Percentiles rank a stretch among this genome's conserved stretches.
Evolutionary conservation across 2,113 vertebrate genomes (phyloP).

Genomic region (Eclectus roratus): DNA sequence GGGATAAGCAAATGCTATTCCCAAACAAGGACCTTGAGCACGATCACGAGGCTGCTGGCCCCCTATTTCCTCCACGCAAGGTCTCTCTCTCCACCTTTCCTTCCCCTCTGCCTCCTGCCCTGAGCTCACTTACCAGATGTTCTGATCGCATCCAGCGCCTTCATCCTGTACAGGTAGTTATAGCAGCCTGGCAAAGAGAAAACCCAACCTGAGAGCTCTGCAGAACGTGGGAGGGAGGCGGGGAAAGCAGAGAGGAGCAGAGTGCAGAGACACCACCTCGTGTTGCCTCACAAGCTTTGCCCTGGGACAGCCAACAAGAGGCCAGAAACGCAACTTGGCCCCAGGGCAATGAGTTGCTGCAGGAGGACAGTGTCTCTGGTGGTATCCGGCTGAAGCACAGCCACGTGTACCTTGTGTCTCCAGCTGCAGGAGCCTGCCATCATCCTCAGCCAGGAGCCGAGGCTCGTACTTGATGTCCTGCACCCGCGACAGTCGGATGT

Average conservation of each 20-base stretch:
- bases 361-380: background rate
- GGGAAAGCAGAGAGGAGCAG: background rate
- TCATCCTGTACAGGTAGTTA: conserved; percentile 93
- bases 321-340: rapidly evolving
- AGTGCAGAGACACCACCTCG: background rate
- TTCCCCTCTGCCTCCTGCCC: background rate
- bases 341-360: rapidly evolving
- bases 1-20: rapidly evolving
- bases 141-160: conserved; percentile 89
- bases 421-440: conserved; percentile 83
- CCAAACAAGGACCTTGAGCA: background rate
- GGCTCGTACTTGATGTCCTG: conserved; percentile 93
- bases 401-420: conserved; percentile 55
- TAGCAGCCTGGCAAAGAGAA: conserved; percentile 76
- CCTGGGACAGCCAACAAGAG: background rate
- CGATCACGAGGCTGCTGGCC: rapidly evolving
- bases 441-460: conserved; percentile 81
- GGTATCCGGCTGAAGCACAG: rapidly evolving
- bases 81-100: background rate
- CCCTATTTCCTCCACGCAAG: too few species aligned
- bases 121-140: conserved; percentile 63
- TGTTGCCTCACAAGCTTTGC: background rate
- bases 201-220: background rate
- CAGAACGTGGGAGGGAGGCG: background rate
- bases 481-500: conserved; percentile 84